Conservation (phyloP, 2,888 invertebrate genomes). For the Perizoma affinitatum region DNA sequence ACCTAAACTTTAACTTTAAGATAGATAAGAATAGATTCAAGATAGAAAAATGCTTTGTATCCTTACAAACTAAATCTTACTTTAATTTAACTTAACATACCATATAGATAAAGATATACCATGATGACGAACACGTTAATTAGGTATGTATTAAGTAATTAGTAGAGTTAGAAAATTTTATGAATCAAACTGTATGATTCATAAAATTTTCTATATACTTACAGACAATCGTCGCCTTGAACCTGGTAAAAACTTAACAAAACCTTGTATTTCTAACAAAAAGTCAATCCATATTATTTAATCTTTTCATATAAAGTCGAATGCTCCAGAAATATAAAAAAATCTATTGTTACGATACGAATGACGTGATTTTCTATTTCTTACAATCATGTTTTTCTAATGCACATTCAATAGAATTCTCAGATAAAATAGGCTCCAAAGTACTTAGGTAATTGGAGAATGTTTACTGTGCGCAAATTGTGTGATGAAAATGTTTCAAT, state of each 20-base stretch:
- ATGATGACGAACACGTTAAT: neutral
- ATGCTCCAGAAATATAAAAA: conserved; percentile 48
- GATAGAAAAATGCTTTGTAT: conserved; percentile 8
- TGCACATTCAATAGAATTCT: neutral
- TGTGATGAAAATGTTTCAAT: too few species aligned
- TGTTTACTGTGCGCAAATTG: too few species aligned
- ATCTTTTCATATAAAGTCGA: conserved; percentile 52
- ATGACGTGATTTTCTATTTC: conserved; percentile 42
- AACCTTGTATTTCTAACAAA: conserved; percentile 29
- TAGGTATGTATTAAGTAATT: too few species aligned
- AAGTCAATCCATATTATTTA: conserved; percentile 41
- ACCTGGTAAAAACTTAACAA: conserved; percentile 42
- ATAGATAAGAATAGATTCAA: conserved; percentile 2
- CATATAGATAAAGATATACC: too few species aligned
- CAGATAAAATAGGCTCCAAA: too few species aligned
- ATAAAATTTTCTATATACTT: too few species aligned
- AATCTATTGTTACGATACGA: conserved; percentile 43
- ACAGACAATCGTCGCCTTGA: conserved; percentile 36
- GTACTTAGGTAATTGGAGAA: too few species aligned
- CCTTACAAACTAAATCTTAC: neutral
- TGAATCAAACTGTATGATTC: too few species aligned
- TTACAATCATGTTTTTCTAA: conserved; percentile 34
- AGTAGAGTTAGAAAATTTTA: too few species aligned
- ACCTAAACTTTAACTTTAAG: conserved; percentile 2
- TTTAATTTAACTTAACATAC: neutral